Evolutionary conservation across 2,888 invertebrate genomes (phyloP).

Genomic region (Mythimna impura): DNA sequence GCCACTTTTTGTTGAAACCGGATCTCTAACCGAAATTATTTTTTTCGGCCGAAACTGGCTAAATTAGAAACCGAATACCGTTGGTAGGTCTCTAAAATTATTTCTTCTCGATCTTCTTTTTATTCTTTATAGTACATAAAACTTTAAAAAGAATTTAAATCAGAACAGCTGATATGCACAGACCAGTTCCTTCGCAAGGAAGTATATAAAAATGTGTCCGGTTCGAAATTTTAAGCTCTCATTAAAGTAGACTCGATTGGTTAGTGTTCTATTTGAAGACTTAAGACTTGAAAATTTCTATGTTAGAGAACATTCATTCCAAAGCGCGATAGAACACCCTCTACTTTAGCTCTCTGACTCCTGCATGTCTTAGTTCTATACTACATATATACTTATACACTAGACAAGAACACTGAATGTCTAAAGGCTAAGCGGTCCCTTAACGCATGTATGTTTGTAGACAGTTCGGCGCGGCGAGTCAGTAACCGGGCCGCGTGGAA

Average conservation of each 20-base stretch:
- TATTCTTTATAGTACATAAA: too few species aligned
- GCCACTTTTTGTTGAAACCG: too few species aligned
- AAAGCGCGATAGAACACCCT: conserved; percentile 11
- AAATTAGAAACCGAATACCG: too few species aligned
- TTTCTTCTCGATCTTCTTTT: too few species aligned
- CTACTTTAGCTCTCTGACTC: conserved; percentile 29
- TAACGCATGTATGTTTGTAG: conserved; percentile 95
- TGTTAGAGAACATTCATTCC: not conserved
- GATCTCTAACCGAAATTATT: too few species aligned
- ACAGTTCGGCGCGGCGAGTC: conserved; percentile 97
- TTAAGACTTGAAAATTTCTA: too few species aligned
- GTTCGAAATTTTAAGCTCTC: not conserved
- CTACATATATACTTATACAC: conserved; percentile 59
- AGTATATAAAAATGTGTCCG: not conserved
- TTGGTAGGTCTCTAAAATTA: too few species aligned
- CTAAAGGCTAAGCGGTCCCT: conserved; percentile 84
- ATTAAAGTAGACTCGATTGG: not conserved
- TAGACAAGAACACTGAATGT: conserved; percentile 69
- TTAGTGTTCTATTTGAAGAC: not conserved
- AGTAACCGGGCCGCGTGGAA: conserved; percentile 95
- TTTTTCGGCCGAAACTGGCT: too few species aligned
- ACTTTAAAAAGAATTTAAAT: too few species aligned
- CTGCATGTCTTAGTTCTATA: conserved; percentile 59
- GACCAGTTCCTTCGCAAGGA: not conserved
- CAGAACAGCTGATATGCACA: too few species aligned